These are phyloP conservation scores for Hyles lineata DNA, from an alignment of 2,888 invertebrate genomes.

Conservation along the genomic window DNA sequence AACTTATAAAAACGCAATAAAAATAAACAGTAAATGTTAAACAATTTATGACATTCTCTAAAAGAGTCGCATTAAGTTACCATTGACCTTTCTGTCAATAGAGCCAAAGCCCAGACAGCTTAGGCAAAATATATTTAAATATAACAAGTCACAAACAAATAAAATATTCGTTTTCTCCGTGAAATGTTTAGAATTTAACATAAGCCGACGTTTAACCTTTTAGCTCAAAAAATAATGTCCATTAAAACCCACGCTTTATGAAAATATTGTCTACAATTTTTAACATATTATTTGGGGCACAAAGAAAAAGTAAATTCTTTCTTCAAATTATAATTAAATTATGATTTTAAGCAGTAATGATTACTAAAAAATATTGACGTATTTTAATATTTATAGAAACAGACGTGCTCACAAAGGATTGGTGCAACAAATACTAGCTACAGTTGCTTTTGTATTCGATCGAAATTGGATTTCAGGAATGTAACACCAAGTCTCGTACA, in stretches of 20 bases:
- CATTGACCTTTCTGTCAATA: conserved; percentile 6
- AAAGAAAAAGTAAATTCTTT: neutral
- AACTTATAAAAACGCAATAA: too few relatives aligned
- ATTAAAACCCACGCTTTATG: conserved; percentile 9
- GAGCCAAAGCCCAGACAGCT: neutral
- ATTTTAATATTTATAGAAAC: too few relatives aligned
- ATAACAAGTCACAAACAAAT: neutral
- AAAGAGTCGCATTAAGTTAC: neutral
- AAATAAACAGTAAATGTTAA: too few relatives aligned
- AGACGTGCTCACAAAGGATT: too few relatives aligned
- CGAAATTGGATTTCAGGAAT: too few relatives aligned
- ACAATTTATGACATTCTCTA: neutral
- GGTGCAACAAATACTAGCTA: too few relatives aligned
- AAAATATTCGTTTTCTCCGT: conserved; percentile 10
- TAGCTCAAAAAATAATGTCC: conserved; percentile 6
- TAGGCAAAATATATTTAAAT: neutral
- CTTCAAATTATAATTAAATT: neutral
- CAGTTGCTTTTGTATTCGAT: too few relatives aligned
- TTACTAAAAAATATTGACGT: too few relatives aligned
- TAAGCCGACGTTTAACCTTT: conserved; percentile 21
- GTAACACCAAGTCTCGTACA: too few relatives aligned
- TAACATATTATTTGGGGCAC: neutral
- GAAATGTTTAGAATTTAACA: conserved; percentile 7
- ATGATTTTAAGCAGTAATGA: too few relatives aligned
- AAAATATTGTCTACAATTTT: conserved; percentile 1